Evolutionary conservation across 2,113 vertebrate genomes (phyloP).

Genomic region (Datnioides undecimradiatus): DNA sequence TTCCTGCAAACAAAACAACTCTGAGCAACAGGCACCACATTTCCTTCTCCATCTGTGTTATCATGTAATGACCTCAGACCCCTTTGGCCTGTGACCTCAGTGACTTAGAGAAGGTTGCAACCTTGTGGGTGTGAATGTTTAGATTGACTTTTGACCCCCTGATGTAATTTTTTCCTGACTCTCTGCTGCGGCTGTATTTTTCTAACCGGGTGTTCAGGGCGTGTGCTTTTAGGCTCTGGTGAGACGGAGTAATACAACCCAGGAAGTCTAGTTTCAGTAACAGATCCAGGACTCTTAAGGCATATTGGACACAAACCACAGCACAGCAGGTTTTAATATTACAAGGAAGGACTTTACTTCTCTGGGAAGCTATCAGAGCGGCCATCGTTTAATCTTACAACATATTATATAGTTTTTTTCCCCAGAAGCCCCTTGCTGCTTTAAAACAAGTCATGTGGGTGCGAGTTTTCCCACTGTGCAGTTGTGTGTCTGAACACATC

Average conservation of each 20-base stretch:
- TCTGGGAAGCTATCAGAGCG: background rate
- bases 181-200: slow-evolving; percentile 33
- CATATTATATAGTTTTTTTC: too few relatives aligned
- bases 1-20: slow-evolving; percentile 27
- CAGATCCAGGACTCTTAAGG: background rate
- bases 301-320: slow-evolving; percentile 15
- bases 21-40: background rate
- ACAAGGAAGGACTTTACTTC: slow-evolving; percentile 3
- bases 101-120: slow-evolving; percentile 20
- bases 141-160: slow-evolving; percentile 50
- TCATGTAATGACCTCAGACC: slow-evolving; percentile 33
- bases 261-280: slow-evolving; percentile 24
- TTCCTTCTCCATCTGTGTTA: slow-evolving; percentile 27
- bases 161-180: slow-evolving; percentile 17
- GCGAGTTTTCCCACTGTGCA: background rate
- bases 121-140: slow-evolving; percentile 39
- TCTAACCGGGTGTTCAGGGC: slow-evolving; percentile 9
- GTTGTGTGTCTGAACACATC: background rate
- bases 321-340: slow-evolving; percentile 4
- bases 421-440: too few relatives aligned
- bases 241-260: slow-evolving; percentile 13
- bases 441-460: background rate
- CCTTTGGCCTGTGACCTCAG: slow-evolving; percentile 35
- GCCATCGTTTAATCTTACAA: background rate
- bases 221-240: background rate